Conservation (phyloP, 1,140 invertebrate genomes). For the Pachypsylla venusta region DNA sequence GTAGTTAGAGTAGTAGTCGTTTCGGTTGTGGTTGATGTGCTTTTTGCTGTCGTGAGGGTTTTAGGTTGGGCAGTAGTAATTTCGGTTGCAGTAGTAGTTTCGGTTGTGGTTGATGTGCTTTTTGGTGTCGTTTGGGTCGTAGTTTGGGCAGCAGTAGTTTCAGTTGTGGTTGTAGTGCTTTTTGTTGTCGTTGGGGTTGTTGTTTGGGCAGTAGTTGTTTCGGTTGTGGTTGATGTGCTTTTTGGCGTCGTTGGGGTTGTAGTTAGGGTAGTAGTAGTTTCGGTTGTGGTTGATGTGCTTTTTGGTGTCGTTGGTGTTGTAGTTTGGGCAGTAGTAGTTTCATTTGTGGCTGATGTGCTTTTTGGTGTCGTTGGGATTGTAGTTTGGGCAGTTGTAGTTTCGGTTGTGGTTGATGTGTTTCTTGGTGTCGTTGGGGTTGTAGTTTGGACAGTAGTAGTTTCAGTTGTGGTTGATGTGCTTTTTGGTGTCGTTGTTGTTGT, state of each 20-base stretch:
- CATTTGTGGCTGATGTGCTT: neutral
- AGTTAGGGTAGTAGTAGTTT: neutral
- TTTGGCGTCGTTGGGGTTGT: neutral
- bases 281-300: neutral
- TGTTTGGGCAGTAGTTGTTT: neutral
- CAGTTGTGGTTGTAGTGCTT: too few relatives aligned
- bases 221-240: neutral
- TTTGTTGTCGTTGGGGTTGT: neutral
- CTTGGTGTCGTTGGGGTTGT: neutral
- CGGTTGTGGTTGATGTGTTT: neutral
- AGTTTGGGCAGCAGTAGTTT: neutral
- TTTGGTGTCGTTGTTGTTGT: neutral
- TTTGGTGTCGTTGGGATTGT: neutral
- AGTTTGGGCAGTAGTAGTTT: neutral
- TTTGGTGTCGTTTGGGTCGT: neutral
- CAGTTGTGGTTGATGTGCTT: neutral
- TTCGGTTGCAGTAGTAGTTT: neutral
- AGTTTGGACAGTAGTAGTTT: neutral
- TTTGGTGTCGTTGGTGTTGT: neutral
- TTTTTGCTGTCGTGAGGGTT: neutral
- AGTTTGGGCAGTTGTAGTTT: neutral
- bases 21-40: neutral
- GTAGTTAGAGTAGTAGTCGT: neutral
- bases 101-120: neutral
- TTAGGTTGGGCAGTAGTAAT: neutral